Conservation (phyloP, 2,113 vertebrate genomes). For the Campylomormyrus tamandua region DNA sequence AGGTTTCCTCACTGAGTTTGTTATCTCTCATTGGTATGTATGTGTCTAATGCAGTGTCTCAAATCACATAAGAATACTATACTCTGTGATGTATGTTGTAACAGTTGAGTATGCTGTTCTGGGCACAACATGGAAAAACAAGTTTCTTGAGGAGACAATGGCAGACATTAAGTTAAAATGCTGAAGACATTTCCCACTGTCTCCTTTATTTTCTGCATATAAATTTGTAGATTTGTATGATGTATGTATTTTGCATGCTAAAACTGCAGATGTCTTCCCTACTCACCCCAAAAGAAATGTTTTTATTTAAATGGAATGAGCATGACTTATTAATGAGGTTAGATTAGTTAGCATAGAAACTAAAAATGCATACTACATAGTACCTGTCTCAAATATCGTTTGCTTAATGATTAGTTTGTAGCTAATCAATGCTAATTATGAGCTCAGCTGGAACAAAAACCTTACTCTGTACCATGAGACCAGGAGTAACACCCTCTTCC, state of each 20-base stretch:
- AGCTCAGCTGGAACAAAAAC: not conserved
- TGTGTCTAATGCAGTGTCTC: not conserved
- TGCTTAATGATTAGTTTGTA: not conserved
- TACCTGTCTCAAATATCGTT: not conserved
- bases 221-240: not conserved
- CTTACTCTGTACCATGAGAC: not conserved
- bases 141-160: not conserved
- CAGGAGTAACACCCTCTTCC: not conserved
- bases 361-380: not conserved
- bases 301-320: not conserved
- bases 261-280: not conserved
- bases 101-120: not conserved
- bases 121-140: not conserved
- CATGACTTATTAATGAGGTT: not conserved
- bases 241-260: not conserved
- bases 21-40: not conserved
- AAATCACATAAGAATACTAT: not conserved
- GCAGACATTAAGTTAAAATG: not conserved
- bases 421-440: not conserved
- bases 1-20: not conserved
- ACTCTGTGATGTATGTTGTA: not conserved
- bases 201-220: not conserved
- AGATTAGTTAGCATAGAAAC: not conserved
- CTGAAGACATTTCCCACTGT: not conserved
- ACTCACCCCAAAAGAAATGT: not conserved